Evolutionary conservation across 2,113 vertebrate genomes (phyloP).

Genomic region (Atherinomorus stipes): DNA sequence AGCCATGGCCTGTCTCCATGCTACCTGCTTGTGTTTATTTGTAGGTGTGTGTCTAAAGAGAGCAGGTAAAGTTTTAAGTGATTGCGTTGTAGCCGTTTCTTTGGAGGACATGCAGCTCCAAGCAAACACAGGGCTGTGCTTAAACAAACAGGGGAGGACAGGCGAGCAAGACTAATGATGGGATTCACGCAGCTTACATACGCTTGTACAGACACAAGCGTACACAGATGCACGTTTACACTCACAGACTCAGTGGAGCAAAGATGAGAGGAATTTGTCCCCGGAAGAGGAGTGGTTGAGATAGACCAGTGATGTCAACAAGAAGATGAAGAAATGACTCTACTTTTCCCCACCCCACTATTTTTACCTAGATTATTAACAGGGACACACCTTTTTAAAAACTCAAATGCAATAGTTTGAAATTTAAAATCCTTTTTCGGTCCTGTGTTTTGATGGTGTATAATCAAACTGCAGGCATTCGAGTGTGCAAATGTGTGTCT

Average conservation of each 20-base stretch:
- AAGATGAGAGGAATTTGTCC: slow-evolving; percentile 65
- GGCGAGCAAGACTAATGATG: slow-evolving; percentile 89
- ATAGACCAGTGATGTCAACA: slow-evolving; percentile 35
- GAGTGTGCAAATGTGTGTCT: slow-evolving; percentile 19
- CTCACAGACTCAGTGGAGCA: slow-evolving; percentile 52
- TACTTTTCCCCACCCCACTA: not conserved
- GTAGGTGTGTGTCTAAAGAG: slow-evolving; percentile 38
- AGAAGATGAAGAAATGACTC: slow-evolving; percentile 33
- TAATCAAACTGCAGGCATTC: not conserved
- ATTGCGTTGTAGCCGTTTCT: slow-evolving; percentile 59
- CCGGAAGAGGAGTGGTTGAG: slow-evolving; percentile 68
- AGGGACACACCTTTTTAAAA: not conserved
- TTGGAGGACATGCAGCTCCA: slow-evolving; percentile 68
- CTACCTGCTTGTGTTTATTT: slow-evolving; percentile 51
- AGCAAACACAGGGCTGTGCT: slow-evolving; percentile 75
- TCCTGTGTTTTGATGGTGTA: slow-evolving; percentile 14
- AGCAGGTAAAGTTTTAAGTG: slow-evolving; percentile 69
- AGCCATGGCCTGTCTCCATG: slow-evolving; percentile 51
- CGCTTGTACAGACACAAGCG: slow-evolving; percentile 60
- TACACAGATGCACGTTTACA: slow-evolving; percentile 49
- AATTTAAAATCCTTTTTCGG: not conserved
- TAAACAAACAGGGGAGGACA: slow-evolving; percentile 92
- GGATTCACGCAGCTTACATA: slow-evolving; percentile 83
- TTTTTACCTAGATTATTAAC: not conserved
- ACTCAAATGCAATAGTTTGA: not conserved